These are phyloP conservation scores for Emys orbicularis DNA, from an alignment of 2,797 vertebrate genomes.

Conservation along the genomic window DNA sequence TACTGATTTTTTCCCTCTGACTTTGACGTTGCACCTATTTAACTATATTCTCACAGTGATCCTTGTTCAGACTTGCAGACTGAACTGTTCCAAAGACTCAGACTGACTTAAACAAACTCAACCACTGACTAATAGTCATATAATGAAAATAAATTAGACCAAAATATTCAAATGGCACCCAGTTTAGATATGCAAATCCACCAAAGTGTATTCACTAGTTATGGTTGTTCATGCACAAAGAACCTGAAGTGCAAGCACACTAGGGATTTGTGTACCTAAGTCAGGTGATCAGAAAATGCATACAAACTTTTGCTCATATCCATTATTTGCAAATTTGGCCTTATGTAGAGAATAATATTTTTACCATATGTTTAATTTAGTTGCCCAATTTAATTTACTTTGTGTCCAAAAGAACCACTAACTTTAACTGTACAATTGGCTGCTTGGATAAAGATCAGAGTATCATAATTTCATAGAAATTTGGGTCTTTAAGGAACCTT, in stretches of 20 bases:
- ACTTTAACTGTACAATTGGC: background rate
- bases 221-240: background rate
- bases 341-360: background rate
- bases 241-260: background rate
- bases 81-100: background rate
- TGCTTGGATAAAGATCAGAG: background rate
- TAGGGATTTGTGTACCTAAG: background rate
- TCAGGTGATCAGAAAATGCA: background rate
- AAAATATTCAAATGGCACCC: background rate
- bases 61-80: background rate
- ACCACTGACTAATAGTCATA: background rate
- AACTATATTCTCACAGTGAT: background rate
- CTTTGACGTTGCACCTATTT: background rate
- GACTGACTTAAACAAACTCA: background rate
- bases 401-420: background rate
- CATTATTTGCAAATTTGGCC: background rate
- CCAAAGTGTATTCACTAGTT: background rate
- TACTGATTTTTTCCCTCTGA: background rate
- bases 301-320: background rate
- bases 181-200: background rate
- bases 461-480: rapidly evolving
- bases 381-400: background rate
- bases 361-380: background rate
- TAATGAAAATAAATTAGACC: background rate
- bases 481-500: background rate